These are phyloP conservation scores for Rotaria macrura DNA, from an alignment of 2,888 invertebrate genomes.

Conservation along the genomic window DNA sequence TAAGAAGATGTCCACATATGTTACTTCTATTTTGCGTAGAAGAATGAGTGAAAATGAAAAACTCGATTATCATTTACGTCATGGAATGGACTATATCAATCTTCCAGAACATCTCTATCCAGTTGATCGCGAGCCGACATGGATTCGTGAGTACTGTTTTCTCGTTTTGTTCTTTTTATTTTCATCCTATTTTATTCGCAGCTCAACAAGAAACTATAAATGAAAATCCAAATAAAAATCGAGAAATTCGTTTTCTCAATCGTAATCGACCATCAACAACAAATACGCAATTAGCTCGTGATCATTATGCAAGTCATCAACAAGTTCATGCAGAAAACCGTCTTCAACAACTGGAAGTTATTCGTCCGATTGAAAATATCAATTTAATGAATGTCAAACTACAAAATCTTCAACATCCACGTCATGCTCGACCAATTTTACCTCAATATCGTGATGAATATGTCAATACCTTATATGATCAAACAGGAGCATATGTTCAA, in stretches of 20 bases:
- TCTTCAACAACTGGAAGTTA: constrained; percentile 23
- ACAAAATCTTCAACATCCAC: constrained; percentile 18
- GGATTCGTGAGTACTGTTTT: neutral
- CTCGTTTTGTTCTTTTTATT: neutral
- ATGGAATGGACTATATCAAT: constrained; percentile 42
- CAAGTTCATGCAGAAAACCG: constrained; percentile 28
- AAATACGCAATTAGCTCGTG: constrained; percentile 2
- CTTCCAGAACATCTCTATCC: constrained; percentile 37
- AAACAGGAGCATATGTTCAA: constrained; percentile 23
- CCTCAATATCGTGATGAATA: constrained; percentile 27
- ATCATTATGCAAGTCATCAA: constrained; percentile 27
- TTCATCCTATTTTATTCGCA: neutral
- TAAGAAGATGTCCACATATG: neutral
- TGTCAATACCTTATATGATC: constrained; percentile 31
- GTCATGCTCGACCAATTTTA: constrained; percentile 28
- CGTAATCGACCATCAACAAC: neutral
- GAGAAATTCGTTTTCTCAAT: neutral
- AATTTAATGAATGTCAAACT: constrained; percentile 5
- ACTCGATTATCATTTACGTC: constrained; percentile 41
- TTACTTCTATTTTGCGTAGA: constrained; percentile 24
- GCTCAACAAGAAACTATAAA: neutral
- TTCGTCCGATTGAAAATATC: constrained; percentile 16
- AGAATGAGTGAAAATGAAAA: constrained; percentile 39
- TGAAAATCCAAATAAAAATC: neutral
- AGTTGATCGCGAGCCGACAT: neutral